Conservation (phyloP, 2,797 vertebrate genomes). For the Rachycentron canadum region DNA sequence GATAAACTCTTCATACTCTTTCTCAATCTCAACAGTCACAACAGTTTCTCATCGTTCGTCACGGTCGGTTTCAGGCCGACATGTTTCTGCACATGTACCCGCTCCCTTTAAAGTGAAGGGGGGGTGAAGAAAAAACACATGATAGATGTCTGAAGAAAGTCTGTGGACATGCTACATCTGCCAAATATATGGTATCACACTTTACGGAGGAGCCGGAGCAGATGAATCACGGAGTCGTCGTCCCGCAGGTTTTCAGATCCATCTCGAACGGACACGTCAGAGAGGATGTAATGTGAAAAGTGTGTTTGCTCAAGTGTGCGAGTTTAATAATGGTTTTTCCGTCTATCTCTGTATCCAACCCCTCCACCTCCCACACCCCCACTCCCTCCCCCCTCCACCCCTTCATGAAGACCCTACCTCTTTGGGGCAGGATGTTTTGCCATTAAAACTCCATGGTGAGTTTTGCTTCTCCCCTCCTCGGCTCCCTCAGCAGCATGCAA, state of each 20-base stretch:
- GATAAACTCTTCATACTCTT: constrained; percentile 56
- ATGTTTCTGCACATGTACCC: constrained; percentile 41
- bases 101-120: constrained; percentile 27
- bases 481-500: constrained; percentile 90
- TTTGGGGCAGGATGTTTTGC: constrained; percentile 99
- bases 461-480: constrained; percentile 80
- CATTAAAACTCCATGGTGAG: constrained; percentile 99
- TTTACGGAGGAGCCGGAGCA: constrained; percentile 61
- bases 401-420: constrained; percentile 97
- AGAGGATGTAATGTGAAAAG: constrained; percentile 78
- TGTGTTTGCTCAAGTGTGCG: constrained; percentile 79
- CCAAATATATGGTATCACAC: constrained; percentile 75
- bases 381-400: constrained; percentile 33
- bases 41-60: constrained; percentile 43
- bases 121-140: constrained; percentile 13
- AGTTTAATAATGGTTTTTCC: constrained; percentile 91
- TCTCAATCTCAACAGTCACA: constrained; percentile 60
- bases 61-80: constrained; percentile 20
- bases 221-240: constrained; percentile 66
- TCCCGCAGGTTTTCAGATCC: constrained; percentile 72
- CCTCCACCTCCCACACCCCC: not conserved
- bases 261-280: constrained; percentile 79
- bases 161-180: constrained; percentile 56
- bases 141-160: constrained; percentile 55
- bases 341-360: constrained; percentile 90